Percentiles rank a stretch among this genome's conserved stretches.
phyloP scores from a whole-genome alignment of 2,888 invertebrate species.

The Shargacucullia verbasci region DNA sequence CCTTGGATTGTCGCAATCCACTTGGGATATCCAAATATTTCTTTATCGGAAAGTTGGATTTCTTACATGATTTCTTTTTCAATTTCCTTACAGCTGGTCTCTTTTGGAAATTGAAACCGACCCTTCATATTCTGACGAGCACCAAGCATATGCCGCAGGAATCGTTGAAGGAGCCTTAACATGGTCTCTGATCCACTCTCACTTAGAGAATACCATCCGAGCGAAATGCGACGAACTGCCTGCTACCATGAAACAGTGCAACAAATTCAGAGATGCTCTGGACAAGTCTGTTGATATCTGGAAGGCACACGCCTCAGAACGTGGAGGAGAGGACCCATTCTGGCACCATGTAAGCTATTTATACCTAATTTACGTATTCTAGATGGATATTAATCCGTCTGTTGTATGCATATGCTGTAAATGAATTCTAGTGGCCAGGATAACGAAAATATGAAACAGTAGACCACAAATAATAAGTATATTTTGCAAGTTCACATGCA shows the following conservation, averaged over 20 bases:
- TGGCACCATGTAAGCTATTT: conserved; percentile 93
- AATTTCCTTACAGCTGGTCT: conserved; percentile 91
- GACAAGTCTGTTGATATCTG: conserved; percentile 90
- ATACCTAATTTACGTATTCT: neutral
- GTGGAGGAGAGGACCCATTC: conserved; percentile 89
- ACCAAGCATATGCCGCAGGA: conserved; percentile 96
- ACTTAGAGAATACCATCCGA: conserved; percentile 92
- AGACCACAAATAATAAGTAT: too few species aligned
- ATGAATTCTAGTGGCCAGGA: too few species aligned
- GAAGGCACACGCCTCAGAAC: conserved; percentile 87
- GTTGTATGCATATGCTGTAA: too few species aligned
- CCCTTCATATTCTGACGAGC: conserved; percentile 91
- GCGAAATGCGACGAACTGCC: conserved; percentile 85
- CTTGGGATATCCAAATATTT: neutral
- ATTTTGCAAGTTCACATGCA: too few species aligned
- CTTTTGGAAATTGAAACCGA: conserved; percentile 94
- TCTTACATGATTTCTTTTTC: neutral
- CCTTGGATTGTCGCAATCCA: too few species aligned
- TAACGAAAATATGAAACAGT: too few species aligned
- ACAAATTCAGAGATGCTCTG: conserved; percentile 90
- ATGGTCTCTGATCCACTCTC: conserved; percentile 93
- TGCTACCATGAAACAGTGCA: conserved; percentile 88
- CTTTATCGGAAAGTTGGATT: neutral
- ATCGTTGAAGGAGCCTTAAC: conserved; percentile 95
- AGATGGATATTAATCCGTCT: too few species aligned